These are phyloP conservation scores for Drosophila vallismaia DNA, from an alignment of 2,888 invertebrate species.

Conservation along the genomic window DNA sequence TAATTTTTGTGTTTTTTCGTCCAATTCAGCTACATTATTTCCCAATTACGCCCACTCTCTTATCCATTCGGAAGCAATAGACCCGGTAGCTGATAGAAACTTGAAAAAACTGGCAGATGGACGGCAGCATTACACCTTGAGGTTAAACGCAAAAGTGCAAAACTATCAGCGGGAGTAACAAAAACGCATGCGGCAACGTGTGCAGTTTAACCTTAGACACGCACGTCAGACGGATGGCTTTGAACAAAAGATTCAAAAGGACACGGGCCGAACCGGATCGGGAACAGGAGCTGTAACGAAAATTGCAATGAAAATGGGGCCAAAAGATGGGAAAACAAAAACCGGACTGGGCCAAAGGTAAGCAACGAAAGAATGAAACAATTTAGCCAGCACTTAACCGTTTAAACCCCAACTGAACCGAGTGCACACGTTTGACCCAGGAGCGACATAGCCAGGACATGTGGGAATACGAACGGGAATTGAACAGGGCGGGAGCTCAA, in stretches of 20 bases:
- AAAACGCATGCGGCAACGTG: constrained; percentile 61
- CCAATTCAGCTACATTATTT: constrained; percentile 43
- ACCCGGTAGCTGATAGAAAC: constrained; percentile 6
- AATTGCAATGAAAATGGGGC: constrained; percentile 5
- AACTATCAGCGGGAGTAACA: constrained; percentile 39
- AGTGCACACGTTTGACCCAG: constrained; percentile 73
- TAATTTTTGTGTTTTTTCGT: background rate
- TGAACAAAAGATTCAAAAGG: constrained; percentile 40
- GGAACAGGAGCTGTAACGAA: background rate
- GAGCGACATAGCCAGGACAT: constrained; percentile 37
- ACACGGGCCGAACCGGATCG: constrained; percentile 12
- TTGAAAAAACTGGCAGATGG: constrained; percentile 33
- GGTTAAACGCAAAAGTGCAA: constrained; percentile 52
- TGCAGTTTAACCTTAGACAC: constrained; percentile 71
- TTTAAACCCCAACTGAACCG: constrained; percentile 75
- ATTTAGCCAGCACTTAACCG: constrained; percentile 75
- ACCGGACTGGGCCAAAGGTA: constrained; percentile 47
- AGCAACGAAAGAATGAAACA: constrained; percentile 67
- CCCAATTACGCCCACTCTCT: constrained; percentile 37
- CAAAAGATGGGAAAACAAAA: constrained; percentile 26
- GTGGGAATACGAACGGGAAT: constrained; percentile 55
- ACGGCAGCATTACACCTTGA: constrained; percentile 62
- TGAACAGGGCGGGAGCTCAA: constrained; percentile 50
- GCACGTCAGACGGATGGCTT: constrained; percentile 43
- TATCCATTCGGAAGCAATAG: constrained; percentile 37